A percentile compares a stretch with the other conserved stretches of the same genome.
Evolutionary conservation across 2,113 vertebrate genomes (phyloP).

Genomic region (Mesocricetus auratus): DNA sequence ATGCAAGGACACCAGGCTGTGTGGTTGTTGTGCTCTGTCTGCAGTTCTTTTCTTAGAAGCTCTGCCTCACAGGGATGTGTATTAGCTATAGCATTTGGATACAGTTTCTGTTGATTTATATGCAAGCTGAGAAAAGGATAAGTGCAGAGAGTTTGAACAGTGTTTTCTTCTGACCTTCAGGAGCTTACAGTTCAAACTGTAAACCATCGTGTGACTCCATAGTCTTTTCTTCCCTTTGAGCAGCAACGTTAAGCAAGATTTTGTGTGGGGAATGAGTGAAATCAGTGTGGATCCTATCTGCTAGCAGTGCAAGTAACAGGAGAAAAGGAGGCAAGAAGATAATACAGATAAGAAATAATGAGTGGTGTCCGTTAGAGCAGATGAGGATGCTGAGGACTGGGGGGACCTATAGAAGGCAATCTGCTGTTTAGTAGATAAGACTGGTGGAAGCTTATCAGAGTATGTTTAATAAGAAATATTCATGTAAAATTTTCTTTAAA

Average conservation of each 20-base stretch:
- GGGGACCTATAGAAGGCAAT: background rate
- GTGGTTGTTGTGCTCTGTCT: background rate
- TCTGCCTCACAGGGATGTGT: background rate
- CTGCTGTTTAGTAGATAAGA: constrained; percentile 16
- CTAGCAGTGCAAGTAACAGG: background rate
- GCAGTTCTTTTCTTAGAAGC: background rate
- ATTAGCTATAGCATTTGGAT: constrained; percentile 25
- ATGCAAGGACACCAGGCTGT: background rate
- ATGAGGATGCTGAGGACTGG: background rate
- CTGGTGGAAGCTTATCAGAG: background rate
- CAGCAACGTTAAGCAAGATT: background rate
- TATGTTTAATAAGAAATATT: constrained; percentile 4
- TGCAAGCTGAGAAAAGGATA: background rate
- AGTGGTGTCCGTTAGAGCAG: background rate
- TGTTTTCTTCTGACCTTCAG: background rate
- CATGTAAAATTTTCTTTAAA: background rate
- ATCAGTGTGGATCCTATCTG: background rate
- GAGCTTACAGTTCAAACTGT: background rate
- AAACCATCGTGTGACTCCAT: background rate
- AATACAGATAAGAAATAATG: background rate
- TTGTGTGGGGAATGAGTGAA: background rate
- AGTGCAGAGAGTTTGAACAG: background rate
- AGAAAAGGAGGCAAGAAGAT: background rate
- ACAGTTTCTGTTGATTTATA: background rate
- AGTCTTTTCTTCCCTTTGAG: background rate